A percentile compares a stretch with the other conserved stretches of the same genome.
Conservation (phyloP, 2,888 invertebrate genomes). For the Brenthis daphne region DNA sequence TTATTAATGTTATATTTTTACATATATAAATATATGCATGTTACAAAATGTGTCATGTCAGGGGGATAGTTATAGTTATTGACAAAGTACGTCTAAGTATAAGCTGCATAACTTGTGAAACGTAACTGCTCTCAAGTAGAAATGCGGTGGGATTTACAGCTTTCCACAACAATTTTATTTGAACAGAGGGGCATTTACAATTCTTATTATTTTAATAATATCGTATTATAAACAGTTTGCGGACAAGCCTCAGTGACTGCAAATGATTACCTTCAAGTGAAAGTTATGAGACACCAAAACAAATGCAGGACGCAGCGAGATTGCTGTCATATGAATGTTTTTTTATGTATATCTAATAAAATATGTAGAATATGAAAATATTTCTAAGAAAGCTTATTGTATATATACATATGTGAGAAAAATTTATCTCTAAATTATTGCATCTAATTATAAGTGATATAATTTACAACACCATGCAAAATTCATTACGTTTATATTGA, state of each 20-base stretch:
- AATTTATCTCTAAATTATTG: too few relatives aligned
- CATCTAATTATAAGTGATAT: too few relatives aligned
- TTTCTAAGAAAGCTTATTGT: neutral
- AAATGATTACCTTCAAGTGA: constrained; percentile 56
- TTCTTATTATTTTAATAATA: constrained; percentile 51
- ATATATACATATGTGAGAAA: too few relatives aligned
- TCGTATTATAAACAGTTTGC: constrained; percentile 53
- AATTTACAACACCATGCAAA: too few relatives aligned
- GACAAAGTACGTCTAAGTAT: constrained; percentile 5
- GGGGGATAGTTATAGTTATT: neutral
- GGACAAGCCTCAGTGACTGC: constrained; percentile 53
- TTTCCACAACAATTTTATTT: constrained; percentile 52
- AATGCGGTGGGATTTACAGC: constrained; percentile 46
- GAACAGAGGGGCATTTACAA: constrained; percentile 44
- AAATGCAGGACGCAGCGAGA: constrained; percentile 49
- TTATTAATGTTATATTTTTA: too few relatives aligned
- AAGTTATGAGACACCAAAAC: constrained; percentile 53
- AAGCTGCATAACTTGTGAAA: constrained; percentile 16
- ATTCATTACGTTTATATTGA: too few relatives aligned
- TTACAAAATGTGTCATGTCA: neutral
- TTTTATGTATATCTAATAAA: neutral
- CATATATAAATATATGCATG: neutral
- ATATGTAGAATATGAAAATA: constrained; percentile 4
- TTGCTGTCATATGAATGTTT: constrained; percentile 38
- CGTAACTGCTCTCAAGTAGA: constrained; percentile 36